A percentile compares a stretch with the other conserved stretches of the same genome.
Evolutionary conservation across 2,797 vertebrate species (phyloP).

Genomic region (Chelidonichthys spinosus): DNA sequence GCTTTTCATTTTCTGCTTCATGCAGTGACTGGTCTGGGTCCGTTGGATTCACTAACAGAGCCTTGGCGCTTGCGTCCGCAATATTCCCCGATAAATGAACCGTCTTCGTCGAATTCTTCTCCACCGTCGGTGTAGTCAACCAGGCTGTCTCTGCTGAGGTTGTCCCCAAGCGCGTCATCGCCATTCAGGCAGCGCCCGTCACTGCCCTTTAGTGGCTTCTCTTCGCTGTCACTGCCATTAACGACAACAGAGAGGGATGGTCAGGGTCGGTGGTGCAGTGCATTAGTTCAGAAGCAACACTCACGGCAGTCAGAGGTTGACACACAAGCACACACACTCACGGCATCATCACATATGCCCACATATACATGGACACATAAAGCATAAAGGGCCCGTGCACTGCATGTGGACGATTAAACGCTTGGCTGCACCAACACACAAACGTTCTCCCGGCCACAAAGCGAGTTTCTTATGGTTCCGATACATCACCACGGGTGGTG

Average conservation of each 20-base stretch:
- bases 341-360: slow-evolving; percentile 20
- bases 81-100: slow-evolving; percentile 97
- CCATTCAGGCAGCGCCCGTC: slow-evolving; percentile 83
- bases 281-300: slow-evolving; percentile 29
- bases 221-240: slow-evolving; percentile 86
- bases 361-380: slow-evolving; percentile 16
- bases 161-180: slow-evolving; percentile 81
- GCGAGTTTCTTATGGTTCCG: slow-evolving; percentile 56
- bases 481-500: slow-evolving; percentile 51
- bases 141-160: slow-evolving; percentile 90
- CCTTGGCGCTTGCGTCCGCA: slow-evolving; percentile 81
- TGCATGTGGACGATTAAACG: slow-evolving; percentile 42
- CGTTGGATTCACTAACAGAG: slow-evolving; percentile 76
- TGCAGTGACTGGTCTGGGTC: slow-evolving; percentile 51
- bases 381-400: slow-evolving; percentile 14
- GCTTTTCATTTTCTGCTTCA: slow-evolving; percentile 48
- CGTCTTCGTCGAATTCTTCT: slow-evolving; percentile 92
- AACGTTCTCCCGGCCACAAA: slow-evolving; percentile 36
- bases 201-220: slow-evolving; percentile 90
- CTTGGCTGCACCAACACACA: slow-evolving; percentile 27
- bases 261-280: slow-evolving; percentile 50
- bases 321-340: slow-evolving; percentile 8
- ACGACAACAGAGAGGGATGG: slow-evolving; percentile 60
- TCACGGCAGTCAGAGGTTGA: slow-evolving; percentile 3
- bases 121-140: slow-evolving; percentile 89